Evolutionary conservation across 2,888 invertebrate genomes (phyloP).

Genomic region (Spilarctia lutea): DNA sequence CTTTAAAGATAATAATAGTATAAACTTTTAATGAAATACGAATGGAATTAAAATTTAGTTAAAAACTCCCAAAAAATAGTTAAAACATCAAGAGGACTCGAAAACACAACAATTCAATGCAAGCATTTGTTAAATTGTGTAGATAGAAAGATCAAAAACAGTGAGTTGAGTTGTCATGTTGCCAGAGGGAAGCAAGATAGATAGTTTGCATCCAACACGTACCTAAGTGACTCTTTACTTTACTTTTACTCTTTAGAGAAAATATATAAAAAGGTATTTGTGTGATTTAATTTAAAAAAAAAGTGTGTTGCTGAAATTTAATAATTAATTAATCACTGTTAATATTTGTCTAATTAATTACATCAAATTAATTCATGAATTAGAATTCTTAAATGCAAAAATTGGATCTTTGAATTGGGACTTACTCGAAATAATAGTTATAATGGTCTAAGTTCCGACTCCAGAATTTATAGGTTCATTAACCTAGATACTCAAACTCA

Average conservation of each 20-base stretch:
- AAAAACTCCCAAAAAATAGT: neutral
- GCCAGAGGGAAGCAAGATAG: slow-evolving; percentile 75
- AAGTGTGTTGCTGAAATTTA: slow-evolving; percentile 17
- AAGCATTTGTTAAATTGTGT: slow-evolving; percentile 71
- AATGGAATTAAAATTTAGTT: neutral
- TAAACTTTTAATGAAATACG: no score
- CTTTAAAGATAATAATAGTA: neutral
- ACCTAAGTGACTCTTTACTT: slow-evolving; percentile 74
- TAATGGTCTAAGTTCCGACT: no score
- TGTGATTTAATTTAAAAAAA: slow-evolving; percentile 7
- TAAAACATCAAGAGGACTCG: slow-evolving; percentile 53
- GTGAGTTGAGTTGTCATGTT: slow-evolving; percentile 60
- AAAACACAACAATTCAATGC: slow-evolving; percentile 72
- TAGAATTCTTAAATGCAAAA: no score
- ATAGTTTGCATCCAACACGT: slow-evolving; percentile 66
- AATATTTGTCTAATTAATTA: neutral
- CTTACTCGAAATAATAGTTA: neutral
- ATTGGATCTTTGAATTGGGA: neutral
- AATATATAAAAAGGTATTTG: slow-evolving; percentile 10
- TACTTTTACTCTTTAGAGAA: no score
- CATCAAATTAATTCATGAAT: no score
- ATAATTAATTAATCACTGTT: neutral
- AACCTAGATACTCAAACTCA: no score
- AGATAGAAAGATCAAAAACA: slow-evolving; percentile 66
- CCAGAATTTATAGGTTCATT: no score